These are phyloP conservation scores for Chaetodon trifasciatus DNA, from an alignment of 2,797 vertebrate genomes.

Conservation along the genomic window DNA sequence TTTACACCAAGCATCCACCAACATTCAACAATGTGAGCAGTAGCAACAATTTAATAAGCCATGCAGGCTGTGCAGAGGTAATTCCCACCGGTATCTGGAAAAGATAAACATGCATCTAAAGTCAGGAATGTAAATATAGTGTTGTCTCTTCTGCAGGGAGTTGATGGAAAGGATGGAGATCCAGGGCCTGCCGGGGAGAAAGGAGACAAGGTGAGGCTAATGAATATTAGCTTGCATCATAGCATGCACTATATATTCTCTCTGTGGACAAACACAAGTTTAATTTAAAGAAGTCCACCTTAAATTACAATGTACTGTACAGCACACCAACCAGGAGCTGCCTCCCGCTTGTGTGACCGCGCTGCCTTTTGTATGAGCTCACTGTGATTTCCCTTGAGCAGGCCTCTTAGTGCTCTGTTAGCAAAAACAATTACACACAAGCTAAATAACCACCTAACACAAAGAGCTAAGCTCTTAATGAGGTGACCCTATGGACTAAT, in stretches of 20 bases:
- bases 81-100: not conserved
- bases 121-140: not conserved
- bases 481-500: slow-evolving; percentile 54
- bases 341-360: not conserved
- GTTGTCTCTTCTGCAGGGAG: slow-evolving; percentile 83
- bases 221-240: not conserved
- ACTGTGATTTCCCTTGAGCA: slow-evolving; percentile 51
- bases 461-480: slow-evolving; percentile 52
- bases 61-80: not conserved
- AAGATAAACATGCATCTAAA: not conserved
- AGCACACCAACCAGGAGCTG: not conserved
- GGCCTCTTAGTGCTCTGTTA: slow-evolving; percentile 41
- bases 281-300: not conserved
- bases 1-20: not conserved
- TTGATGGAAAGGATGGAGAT: slow-evolving; percentile 87
- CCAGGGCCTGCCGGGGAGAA: slow-evolving; percentile 86
- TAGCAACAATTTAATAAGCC: not conserved
- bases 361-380: slow-evolving; percentile 5
- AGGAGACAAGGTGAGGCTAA: slow-evolving; percentile 89
- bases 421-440: slow-evolving; percentile 62
- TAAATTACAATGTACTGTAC: not conserved
- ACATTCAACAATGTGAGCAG: not conserved
- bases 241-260: not conserved
- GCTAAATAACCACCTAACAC: slow-evolving; percentile 37
- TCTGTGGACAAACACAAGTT: not conserved